Percentiles rank a stretch among this genome's conserved stretches.
Conservation (phyloP, 1,140 invertebrate genomes). For the Atta cephalotes region DNA sequence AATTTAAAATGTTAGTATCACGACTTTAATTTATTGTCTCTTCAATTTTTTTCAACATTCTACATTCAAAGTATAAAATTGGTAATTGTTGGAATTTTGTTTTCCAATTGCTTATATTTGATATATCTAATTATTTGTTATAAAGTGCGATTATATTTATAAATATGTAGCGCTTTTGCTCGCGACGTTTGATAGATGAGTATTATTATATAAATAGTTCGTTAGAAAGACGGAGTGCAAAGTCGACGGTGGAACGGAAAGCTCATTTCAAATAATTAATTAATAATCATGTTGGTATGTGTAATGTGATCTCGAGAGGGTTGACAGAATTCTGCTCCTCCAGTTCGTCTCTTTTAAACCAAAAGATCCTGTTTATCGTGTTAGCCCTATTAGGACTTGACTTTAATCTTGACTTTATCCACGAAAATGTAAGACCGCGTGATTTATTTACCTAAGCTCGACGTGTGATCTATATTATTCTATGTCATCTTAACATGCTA, state of each 20-base stretch:
- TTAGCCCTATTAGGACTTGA: constrained; percentile 68
- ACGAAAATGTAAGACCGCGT: not conserved
- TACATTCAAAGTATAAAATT: too few relatives aligned
- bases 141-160: not conserved
- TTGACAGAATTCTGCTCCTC: constrained; percentile 6
- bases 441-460: constrained; percentile 61
- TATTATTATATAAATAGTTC: constrained; percentile 4
- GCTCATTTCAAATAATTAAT: constrained; percentile 42
- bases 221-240: not conserved
- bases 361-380: constrained; percentile 35
- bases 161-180: not conserved
- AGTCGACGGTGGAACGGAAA: not conserved
- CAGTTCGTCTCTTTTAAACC: constrained; percentile 1
- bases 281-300: constrained; percentile 35
- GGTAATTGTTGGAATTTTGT: too few relatives aligned
- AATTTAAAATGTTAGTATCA: too few relatives aligned
- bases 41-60: too few relatives aligned
- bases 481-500: not conserved
- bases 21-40: too few relatives aligned
- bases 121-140: too few relatives aligned
- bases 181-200: constrained; percentile 5
- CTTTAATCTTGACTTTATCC: constrained; percentile 69
- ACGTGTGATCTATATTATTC: constrained; percentile 9
- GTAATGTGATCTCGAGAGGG: constrained; percentile 3
- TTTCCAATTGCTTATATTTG: too few relatives aligned